Evolutionary conservation across 2,888 invertebrate species (phyloP), one percentile per base, ranked within the genome.

Genomic region (Catocala fraxini): DNA sequence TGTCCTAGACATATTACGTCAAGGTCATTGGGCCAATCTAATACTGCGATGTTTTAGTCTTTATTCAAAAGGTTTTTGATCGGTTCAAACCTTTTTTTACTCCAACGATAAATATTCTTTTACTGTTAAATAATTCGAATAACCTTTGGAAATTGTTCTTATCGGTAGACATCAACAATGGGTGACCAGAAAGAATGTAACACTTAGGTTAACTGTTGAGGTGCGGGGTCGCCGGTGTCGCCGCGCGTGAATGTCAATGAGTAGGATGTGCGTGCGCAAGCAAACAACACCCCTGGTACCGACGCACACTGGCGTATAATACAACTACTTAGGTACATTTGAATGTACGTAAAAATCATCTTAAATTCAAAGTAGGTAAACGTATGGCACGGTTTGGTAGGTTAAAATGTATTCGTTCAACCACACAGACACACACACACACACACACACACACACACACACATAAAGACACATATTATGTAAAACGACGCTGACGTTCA

Each of bases 321-420:
- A 56, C 42, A 13, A 49, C 12, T 4, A 7, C n/a, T n/a, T n/a
- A n/a, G n/a, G n/a, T n/a, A n/a, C 25, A 42, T 56, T 51, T 51
- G 35, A 57, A 57, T 57, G 43, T 49, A 45, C 13, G 35, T 57
- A 57, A 43, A 45, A 48, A 51, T 35, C 51, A 51, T 57, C 51
- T 57, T 57, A 45, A 57, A 57, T 43, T 57, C 43, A 35, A 51
- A 45, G 35, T 45, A 45, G 35, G 49, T 35, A 12, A 48, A 56
- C 35, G 35, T 45, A 57, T 25, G 35, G 33, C 48, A 48, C 10
- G 47, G 47, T 33, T 47, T 25, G 45, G 41, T 42, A 48, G 34
- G 34, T 43, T 56, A 49, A 34, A 49, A 42, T 56, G 33, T 25
- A 56, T 51, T 43, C 25, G 15, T 47, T 39, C 41, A 48, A 47